Conservation (phyloP, 2,113 vertebrate genomes). For the Leptobrachium ailaonicum region DNA sequence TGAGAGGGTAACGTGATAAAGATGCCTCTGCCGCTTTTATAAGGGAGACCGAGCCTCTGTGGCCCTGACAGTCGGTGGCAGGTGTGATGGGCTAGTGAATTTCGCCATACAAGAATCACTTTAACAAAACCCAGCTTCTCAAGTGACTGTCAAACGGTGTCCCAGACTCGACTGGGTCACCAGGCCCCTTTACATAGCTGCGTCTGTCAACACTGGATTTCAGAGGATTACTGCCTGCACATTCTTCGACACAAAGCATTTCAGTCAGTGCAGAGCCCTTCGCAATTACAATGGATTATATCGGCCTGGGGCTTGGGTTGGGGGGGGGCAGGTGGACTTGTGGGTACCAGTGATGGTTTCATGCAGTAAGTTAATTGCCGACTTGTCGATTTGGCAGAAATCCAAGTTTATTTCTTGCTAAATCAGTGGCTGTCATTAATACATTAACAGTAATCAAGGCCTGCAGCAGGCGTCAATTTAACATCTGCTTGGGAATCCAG, state of each 20-base stretch:
- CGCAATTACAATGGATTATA: constrained; percentile 61
- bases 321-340: too few relatives aligned
- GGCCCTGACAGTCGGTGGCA: constrained; percentile 60
- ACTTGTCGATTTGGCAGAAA: constrained; percentile 14
- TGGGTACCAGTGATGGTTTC: constrained; percentile 39
- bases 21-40: constrained; percentile 39
- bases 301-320: constrained; percentile 31
- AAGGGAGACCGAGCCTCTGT: neutral
- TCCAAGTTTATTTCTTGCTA: constrained; percentile 29
- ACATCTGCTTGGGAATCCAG: neutral
- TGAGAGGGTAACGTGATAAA: constrained; percentile 67
- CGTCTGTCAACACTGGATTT: constrained; percentile 77
- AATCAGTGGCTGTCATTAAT: constrained; percentile 35
- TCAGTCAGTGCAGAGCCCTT: constrained; percentile 63
- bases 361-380: constrained; percentile 20
- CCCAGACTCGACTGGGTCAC: constrained; percentile 70
- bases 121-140: constrained; percentile 64
- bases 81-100: constrained; percentile 58
- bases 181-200: constrained; percentile 68
- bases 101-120: constrained; percentile 56
- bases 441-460: constrained; percentile 31
- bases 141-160: constrained; percentile 67
- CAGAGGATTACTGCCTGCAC: constrained; percentile 69
- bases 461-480: neutral
- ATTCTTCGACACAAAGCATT: constrained; percentile 74